Base-by-base conservation (phyloP, 2,888 invertebrate genomes). In the Cephonodes hylas region DNA sequence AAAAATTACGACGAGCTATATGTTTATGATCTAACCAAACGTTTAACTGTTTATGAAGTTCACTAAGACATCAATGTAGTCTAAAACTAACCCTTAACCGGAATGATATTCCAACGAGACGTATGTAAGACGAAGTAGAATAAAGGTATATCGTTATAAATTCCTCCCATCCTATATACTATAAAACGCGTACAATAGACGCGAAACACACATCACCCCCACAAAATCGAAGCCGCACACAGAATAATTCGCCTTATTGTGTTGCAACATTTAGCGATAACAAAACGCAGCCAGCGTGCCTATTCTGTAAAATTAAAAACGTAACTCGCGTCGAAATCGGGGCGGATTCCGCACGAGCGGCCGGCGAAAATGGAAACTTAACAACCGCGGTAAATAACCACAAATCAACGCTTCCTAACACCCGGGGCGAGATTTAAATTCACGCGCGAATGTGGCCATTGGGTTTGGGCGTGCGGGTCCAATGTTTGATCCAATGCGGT, bases 381-480 rank as follows among this genome's bases (percentile, higher is more conserved):
- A 91, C 89, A 86, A 83, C 85, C 89, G 88, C 84, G 83, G 89
- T 90, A 91, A 91, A 91, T 91, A 92, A 89, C 91, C 91, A 91
- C 91, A 92, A 92, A 92, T 92, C 91, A 91, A 89, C 74, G 86
- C 79, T 76, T 86, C 83, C 89, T 89, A 90, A 90, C 90, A 81
- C 91, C 82, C 84, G 79, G 78, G 87, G 88, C 89, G 88, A 85
- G 85, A 88, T 91, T 91, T 89, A 87, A 90, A 91, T 91, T 91
- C 83, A 84, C 88, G 53, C 83, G 85, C 84, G 80, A 84, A 80
- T 84, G 80, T 87, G 75, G 79, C 82, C 74, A 79, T 80, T 71
- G 76, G 75, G 72, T 73, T 74, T 75, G 72, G 68, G 48, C 46
- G 71, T 63, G 48, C 63, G 80, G 83, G 74, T 76, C 74, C 86